Percentiles rank a stretch among this genome's conserved stretches.
These are phyloP conservation scores for Diabrotica balteata DNA, from an alignment of 2,888 invertebrate species.

Conservation along the genomic window DNA sequence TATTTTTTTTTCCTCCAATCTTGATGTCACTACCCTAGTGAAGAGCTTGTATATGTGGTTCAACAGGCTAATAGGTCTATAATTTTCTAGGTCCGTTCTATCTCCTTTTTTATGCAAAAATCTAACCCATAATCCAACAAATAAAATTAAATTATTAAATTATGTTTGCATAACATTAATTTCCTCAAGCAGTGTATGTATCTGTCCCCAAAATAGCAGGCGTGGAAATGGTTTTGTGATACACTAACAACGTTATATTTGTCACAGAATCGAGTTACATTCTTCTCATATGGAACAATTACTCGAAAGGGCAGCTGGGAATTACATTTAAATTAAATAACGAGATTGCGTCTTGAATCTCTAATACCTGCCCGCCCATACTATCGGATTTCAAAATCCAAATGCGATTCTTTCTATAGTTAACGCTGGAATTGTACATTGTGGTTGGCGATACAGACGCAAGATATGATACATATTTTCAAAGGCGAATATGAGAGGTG, in stretches of 20 bases:
- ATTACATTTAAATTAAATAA: slow-evolving; percentile 40
- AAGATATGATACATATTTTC: slow-evolving; percentile 25
- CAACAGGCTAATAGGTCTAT: too few relatives aligned
- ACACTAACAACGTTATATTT: slow-evolving; percentile 44
- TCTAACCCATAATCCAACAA: too few relatives aligned
- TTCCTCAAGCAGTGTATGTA: too few relatives aligned
- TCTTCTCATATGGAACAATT: slow-evolving; percentile 32
- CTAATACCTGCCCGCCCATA: slow-evolving; percentile 33
- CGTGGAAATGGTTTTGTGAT: slow-evolving; percentile 47
- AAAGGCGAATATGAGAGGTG: not conserved
- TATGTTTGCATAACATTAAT: too few relatives aligned
- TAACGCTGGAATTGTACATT: slow-evolving; percentile 25
- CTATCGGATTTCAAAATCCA: slow-evolving; percentile 28
- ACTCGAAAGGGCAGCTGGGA: slow-evolving; percentile 33
- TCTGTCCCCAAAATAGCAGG: slow-evolving; percentile 40
- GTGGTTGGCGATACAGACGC: slow-evolving; percentile 22
- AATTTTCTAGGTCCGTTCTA: too few relatives aligned
- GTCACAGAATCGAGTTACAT: slow-evolving; percentile 41
- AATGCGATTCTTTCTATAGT: slow-evolving; percentile 22
- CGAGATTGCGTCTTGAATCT: slow-evolving; percentile 34
- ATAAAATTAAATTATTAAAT: too few relatives aligned
- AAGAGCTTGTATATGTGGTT: too few relatives aligned
- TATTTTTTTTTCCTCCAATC: too few relatives aligned
- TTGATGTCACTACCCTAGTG: too few relatives aligned
- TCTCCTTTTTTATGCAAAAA: too few relatives aligned